These are phyloP conservation scores for Megathymus violae DNA, from an alignment of 1,140 invertebrate species.

Conservation along the genomic window DNA sequence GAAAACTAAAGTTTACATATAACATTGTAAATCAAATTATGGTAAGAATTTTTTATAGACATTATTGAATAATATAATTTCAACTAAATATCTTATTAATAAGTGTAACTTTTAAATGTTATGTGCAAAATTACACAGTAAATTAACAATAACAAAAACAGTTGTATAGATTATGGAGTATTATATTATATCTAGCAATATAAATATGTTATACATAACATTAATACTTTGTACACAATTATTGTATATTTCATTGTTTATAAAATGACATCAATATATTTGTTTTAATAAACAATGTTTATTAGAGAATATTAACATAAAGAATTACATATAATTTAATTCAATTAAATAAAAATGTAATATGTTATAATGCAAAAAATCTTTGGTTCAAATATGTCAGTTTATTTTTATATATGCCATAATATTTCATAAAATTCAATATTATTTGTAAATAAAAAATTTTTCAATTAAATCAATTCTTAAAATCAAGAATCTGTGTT, in stretches of 20 bases:
- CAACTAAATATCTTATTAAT: background rate
- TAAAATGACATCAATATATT: slow-evolving; percentile 17
- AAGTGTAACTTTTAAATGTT: background rate
- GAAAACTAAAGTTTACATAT: too few relatives aligned
- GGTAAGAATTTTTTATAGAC: too few relatives aligned
- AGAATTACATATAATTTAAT: background rate
- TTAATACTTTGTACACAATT: slow-evolving; percentile 16
- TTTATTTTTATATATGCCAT: too few relatives aligned
- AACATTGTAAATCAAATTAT: too few relatives aligned
- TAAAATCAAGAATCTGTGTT: too few relatives aligned
- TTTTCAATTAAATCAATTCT: too few relatives aligned
- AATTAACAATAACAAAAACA: background rate
- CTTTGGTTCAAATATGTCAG: too few relatives aligned
- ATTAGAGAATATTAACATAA: slow-evolving; percentile 26
- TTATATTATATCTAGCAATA: slow-evolving; percentile 2
- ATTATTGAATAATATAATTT: background rate
- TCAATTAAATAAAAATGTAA: background rate
- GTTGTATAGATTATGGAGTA: slow-evolving; percentile 1
- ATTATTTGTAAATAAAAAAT: too few relatives aligned
- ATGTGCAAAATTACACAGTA: slow-evolving; percentile 2
- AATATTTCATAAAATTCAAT: too few relatives aligned
- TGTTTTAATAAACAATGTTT: slow-evolving; percentile 9
- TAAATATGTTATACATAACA: slow-evolving; percentile 1
- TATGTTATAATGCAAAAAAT: too few relatives aligned
- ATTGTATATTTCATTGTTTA: slow-evolving; percentile 15